phyloP scores from a whole-genome alignment of 37 sponge, comb jelly and placozoan species.

The Chondrilla cf. caribensis region DNA sequence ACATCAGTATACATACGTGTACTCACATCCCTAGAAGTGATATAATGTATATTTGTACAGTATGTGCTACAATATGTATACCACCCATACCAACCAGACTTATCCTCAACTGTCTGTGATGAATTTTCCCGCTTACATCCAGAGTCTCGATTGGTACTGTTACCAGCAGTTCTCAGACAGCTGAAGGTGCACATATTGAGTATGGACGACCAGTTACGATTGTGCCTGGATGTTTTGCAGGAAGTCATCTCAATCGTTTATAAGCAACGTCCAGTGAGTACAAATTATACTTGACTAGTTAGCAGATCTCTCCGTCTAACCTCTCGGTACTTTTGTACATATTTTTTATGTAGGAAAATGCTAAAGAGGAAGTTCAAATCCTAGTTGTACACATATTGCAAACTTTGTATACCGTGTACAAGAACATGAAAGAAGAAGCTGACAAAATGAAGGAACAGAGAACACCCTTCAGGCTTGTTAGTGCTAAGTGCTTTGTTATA shows the following conservation, averaged over 20 bases:
- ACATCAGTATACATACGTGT: too few species aligned
- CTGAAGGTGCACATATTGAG: conserved; percentile 43
- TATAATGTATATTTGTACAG: too few species aligned
- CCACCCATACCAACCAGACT: too few species aligned
- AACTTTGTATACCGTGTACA: neutral
- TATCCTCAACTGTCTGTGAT: too few species aligned
- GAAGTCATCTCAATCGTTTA: conserved; percentile 38
- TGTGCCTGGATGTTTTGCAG: conserved; percentile 55
- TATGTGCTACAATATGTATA: too few species aligned
- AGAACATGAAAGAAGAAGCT: neutral
- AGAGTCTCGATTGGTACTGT: conserved; percentile 61
- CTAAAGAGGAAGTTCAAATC: conserved; percentile 27
- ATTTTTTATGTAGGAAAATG: conserved; percentile 6
- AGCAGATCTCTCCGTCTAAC: neutral
- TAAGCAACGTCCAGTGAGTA: conserved; percentile 37
- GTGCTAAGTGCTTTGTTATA: neutral
- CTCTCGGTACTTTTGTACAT: neutral
- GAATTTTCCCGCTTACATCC: too few species aligned
- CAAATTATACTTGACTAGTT: neutral
- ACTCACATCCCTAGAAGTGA: too few species aligned
- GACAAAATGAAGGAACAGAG: neutral
- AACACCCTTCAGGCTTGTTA: conserved; percentile 1
- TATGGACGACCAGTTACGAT: conserved; percentile 48
- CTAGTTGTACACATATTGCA: conserved; percentile 34
- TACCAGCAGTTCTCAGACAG: conserved; percentile 63